Percentiles rank a stretch among this genome's conserved stretches.
These are phyloP conservation scores for Microdon myrmicae DNA, from an alignment of 2,888 invertebrate species.

Conservation along the genomic window DNA sequence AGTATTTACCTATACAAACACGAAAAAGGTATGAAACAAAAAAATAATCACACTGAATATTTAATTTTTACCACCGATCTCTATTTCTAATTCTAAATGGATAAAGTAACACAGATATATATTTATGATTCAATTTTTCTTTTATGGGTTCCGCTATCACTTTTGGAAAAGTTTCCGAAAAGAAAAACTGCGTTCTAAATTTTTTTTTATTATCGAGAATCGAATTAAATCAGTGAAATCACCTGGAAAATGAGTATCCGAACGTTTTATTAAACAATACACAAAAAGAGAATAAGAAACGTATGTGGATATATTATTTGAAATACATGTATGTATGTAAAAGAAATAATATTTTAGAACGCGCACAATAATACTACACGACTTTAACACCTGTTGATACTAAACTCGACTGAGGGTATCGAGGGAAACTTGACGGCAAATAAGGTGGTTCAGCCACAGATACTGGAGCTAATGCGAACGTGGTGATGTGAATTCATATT, in stretches of 20 bases:
- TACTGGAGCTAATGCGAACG: constrained; percentile 30
- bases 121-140: constrained; percentile 1
- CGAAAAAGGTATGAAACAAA: constrained; percentile 18
- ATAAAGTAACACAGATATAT: constrained; percentile 12
- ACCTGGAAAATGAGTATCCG: constrained; percentile 38
- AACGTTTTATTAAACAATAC: constrained; percentile 30
- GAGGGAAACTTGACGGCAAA: constrained; percentile 48
- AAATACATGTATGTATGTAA: constrained; percentile 35
- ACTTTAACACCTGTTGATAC: constrained; percentile 59
- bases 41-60: constrained; percentile 26
- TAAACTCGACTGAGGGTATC: constrained; percentile 56
- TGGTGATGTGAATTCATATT: too few species aligned
- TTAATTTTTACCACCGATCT: constrained; percentile 22
- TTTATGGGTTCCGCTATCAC: constrained; percentile 39
- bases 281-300: constrained; percentile 20
- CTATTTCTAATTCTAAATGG: constrained; percentile 17
- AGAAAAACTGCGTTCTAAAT: constrained; percentile 12
- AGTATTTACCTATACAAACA: constrained; percentile 40
- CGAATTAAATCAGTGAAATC: constrained; percentile 46
- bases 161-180: constrained; percentile 8
- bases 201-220: constrained; percentile 7
- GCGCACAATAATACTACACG: constrained; percentile 50
- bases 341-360: too few species aligned
- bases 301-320: constrained; percentile 4
- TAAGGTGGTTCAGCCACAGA: constrained; percentile 40